Conservation (phyloP, 2,888 invertebrate genomes). For the Panzeria rudis region DNA sequence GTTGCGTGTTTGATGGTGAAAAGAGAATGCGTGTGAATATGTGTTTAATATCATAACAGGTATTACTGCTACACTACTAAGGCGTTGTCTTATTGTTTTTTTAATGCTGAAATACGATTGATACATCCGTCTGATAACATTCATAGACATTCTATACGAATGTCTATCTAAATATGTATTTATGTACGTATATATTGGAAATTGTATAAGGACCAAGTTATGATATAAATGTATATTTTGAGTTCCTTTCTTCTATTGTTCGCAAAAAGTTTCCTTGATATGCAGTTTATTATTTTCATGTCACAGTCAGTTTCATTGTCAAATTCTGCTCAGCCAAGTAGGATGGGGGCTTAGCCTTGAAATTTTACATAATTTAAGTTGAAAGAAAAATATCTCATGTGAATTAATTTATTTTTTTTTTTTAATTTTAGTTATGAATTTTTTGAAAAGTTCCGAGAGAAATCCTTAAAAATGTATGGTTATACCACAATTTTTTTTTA, state of each 20-base stretch:
- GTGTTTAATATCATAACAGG: slow-evolving; percentile 32
- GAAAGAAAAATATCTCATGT: slow-evolving; percentile 9
- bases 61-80: slow-evolving; percentile 54
- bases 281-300: slow-evolving; percentile 63
- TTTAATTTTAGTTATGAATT: too few relatives aligned
- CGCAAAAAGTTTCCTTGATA: slow-evolving; percentile 42
- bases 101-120: slow-evolving; percentile 74
- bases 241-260: slow-evolving; percentile 60
- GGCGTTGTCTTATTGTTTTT: slow-evolving; percentile 71
- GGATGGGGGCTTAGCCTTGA: slow-evolving; percentile 40
- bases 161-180: slow-evolving; percentile 34
- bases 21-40: slow-evolving; percentile 1
- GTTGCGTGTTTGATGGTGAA: neutral
- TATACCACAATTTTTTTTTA: too few relatives aligned
- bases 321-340: neutral
- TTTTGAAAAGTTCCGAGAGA: too few relatives aligned
- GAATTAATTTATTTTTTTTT: neutral
- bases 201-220: slow-evolving; percentile 47
- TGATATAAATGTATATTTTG: slow-evolving; percentile 40
- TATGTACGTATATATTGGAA: slow-evolving; percentile 8
- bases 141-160: slow-evolving; percentile 59
- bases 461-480: too few relatives aligned
- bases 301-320: slow-evolving; percentile 64
- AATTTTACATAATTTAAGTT: slow-evolving; percentile 29
- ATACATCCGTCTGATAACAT: slow-evolving; percentile 73